Evolutionary conservation across 2,888 invertebrate genomes (phyloP), one percentile per base, ranked within the genome.

Genomic region (Pediacus dermestoides): DNA sequence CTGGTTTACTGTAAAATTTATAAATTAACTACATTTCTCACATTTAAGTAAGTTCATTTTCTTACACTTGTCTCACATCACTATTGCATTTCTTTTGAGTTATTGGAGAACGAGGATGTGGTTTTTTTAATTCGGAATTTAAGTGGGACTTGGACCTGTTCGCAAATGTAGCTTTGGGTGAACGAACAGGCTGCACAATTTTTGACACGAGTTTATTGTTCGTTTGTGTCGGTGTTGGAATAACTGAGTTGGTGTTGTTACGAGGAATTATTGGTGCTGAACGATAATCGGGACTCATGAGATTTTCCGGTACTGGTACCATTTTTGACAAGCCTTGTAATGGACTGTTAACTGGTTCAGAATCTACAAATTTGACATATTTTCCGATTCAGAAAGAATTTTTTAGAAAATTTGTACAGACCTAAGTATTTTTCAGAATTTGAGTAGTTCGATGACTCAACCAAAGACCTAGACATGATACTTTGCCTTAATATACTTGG

Each of bases 301-400:
- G 71, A 0, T 88, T 85, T 64, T 90, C 90, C 0, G 89, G 89
- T 15, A 89, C 89, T 1, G 89, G 90, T 1, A 90, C 85, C 75
- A 89, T 82, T 70, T 88, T 89, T 0, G 88, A 87, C 6, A 88
- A 84, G 6, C 88, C 86, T 59, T 86, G 85, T 41, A 90, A 66
- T 0, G 87, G 82, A 51, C 74, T 75, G 46, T 72, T 74, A 34
- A 72, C 39, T 3, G 61, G 57, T 51, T 67, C 66, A 4, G 47
- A 45, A 45, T 64, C 67, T 64, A 39, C 12, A 42, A 53, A 46
- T n/a, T n/a, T n/a, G n/a, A n/a, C n/a, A n/a, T n/a, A n/a, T n/a
- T n/a, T n/a, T n/a, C n/a, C n/a, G n/a, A 7, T 8, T 25, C 18
- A 34, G n/a, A 27, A 4, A 27, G 13, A 12, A 12, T 4, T 12